Conservation (phyloP, 2,888 invertebrate genomes). For the Ormyrus labotus region DNA sequence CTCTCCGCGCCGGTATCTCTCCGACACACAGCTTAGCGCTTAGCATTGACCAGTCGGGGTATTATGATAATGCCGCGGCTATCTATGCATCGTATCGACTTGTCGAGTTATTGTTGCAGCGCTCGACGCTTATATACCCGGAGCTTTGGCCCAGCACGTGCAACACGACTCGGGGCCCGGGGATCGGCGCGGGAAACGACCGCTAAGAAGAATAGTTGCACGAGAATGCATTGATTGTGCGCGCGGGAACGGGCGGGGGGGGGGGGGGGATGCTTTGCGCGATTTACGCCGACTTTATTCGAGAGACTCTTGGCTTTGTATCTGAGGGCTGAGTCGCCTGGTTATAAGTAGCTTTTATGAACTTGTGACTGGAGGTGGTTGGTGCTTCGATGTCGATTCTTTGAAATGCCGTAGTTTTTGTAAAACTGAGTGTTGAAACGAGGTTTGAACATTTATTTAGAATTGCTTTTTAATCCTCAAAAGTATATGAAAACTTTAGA, state of each 20-base stretch:
- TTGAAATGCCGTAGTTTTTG: no score
- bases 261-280: slow-evolving; percentile 5
- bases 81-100: slow-evolving; percentile 68
- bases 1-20: slow-evolving; percentile 59
- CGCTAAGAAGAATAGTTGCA: slow-evolving; percentile 40
- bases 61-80: slow-evolving; percentile 66
- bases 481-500: no score
- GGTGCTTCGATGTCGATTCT: no score
- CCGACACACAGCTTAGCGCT: slow-evolving; percentile 44
- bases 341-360: no score
- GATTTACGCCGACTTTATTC: slow-evolving; percentile 12
- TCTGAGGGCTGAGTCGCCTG: neutral
- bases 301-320: neutral
- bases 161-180: slow-evolving; percentile 9
- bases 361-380: no score
- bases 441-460: no score
- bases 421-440: no score
- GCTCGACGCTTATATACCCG: neutral
- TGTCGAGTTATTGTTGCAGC: slow-evolving; percentile 67
- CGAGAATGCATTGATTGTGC: neutral
- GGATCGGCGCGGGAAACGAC: neutral
- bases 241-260: neutral
- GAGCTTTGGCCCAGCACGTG: neutral
- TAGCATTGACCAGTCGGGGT: slow-evolving; percentile 61
- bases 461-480: no score